Evolutionary conservation across 2,113 vertebrate species (phyloP).

Genomic region (Falco punctatus): DNA sequence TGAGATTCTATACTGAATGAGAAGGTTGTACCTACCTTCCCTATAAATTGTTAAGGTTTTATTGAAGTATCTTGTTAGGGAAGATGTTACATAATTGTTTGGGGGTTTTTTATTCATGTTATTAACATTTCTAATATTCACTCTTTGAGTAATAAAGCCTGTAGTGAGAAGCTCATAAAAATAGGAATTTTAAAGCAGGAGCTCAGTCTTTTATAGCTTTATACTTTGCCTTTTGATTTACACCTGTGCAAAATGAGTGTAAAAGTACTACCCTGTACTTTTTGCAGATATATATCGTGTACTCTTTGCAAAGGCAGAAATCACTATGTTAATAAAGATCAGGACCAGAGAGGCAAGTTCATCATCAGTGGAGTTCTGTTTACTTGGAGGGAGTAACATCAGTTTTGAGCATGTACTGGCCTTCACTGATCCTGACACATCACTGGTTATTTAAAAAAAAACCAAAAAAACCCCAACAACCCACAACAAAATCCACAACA

Average conservation of each 20-base stretch:
- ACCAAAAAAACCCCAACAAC: too few relatives aligned
- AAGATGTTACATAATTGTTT: not conserved
- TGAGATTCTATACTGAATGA: not conserved
- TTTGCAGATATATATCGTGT: too few relatives aligned
- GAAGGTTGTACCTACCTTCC: not conserved
- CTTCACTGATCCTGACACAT: not conserved
- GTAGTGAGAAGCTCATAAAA: not conserved
- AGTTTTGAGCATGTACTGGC: not conserved
- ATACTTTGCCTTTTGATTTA: not conserved
- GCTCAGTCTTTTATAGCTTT: not conserved
- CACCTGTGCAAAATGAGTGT: not conserved
- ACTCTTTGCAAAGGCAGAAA: not conserved
- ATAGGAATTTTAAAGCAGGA: not conserved
- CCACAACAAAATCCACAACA: too few relatives aligned
- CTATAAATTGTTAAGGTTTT: not conserved
- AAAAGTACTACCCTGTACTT: not conserved
- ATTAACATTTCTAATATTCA: not conserved
- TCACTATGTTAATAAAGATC: not conserved
- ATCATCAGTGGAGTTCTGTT: not conserved
- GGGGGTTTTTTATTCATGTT: not conserved
- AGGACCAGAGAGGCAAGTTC: not conserved
- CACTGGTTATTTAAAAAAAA: not conserved
- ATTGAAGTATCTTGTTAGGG: not conserved
- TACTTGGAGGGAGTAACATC: not conserved
- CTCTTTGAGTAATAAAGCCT: not conserved